These are phyloP conservation scores for Stichodactyla helianthus DNA, from an alignment of 64 coral and sea anemone species.

Conservation along the genomic window DNA sequence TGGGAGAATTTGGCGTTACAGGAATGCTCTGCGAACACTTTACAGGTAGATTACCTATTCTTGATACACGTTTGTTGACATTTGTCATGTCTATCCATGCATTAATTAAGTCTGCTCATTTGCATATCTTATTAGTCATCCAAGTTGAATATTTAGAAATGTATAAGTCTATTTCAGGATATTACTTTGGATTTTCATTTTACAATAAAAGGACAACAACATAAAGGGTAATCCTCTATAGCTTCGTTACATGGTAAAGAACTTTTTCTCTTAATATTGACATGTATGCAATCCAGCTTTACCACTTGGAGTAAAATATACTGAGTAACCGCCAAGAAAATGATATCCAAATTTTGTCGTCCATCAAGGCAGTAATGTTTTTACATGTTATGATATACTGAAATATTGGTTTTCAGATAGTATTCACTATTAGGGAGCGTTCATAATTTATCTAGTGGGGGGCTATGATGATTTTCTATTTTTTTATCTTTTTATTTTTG, in stretches of 20 bases:
- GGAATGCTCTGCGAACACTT: neutral
- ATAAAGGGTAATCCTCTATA: too few relatives aligned
- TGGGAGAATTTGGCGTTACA: neutral
- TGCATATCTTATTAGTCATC: neutral
- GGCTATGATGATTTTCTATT: too few relatives aligned
- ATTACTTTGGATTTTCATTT: neutral
- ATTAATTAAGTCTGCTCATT: neutral
- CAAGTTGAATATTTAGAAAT: neutral
- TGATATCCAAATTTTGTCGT: neutral
- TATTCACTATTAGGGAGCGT: too few relatives aligned
- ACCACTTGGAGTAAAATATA: too few relatives aligned
- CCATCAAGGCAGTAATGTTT: neutral
- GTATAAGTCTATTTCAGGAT: neutral
- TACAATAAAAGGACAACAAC: neutral
- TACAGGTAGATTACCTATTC: conserved; percentile 8
- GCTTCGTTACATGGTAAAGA: too few relatives aligned
- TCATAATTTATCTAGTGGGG: too few relatives aligned
- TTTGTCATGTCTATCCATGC: neutral
- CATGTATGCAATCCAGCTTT: too few relatives aligned
- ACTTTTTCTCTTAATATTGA: too few relatives aligned
- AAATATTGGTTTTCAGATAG: too few relatives aligned
- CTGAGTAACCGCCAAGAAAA: neutral
- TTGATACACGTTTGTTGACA: neutral
- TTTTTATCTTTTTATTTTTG: too few relatives aligned
- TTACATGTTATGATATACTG: too few relatives aligned